Evolutionary conservation across 2,797 vertebrate species (phyloP), one percentile per base, ranked within the genome.

Genomic region (Cynodonichthys magdalenae): DNA sequence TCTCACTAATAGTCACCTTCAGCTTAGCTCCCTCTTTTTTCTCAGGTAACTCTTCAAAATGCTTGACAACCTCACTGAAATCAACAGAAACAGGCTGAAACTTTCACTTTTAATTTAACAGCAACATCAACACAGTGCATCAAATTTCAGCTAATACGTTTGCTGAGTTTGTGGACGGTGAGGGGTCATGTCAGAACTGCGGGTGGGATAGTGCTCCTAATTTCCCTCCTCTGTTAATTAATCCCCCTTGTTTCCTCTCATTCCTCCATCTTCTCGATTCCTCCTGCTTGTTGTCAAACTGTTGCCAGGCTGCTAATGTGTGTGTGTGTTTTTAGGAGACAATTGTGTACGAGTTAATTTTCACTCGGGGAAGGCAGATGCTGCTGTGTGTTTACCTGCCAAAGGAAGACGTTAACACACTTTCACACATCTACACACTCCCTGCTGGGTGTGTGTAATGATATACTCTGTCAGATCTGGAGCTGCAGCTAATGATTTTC

Each of bases 151-250:
- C 63, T 72, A 59, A 77, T 63, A 63, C 61, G 56, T 62, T 68
- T 60, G 53, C 6, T 14, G 58, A 66, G 48, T 42, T 20, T 47
- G 53, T 19, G 50, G 59, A 61, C 66, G 20, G 56, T 65, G 34
- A 28, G 59, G 44, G 74, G 65, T 67, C 75, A 71, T 62, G 48
- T 66, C 53, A 63, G 63, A 83, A 69, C 84, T 0, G 12, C 71
- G 64, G 84, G 86, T 80, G 72, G 69, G 59, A 81, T 66, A 77
- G 85, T 75, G 80, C 79, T 86, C 80, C 83, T 82, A 82, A 87
- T 85, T 83, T 83, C 72, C 47, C 77, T 74, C 59, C 70, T 63
- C 55, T 48, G 61, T 82, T 82, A 86, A 88, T 85, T 82, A 85
- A 81, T 71, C 66, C 65, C 60, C 59, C 79, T 78, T 70, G 66